Evolutionary conservation across 2,797 vertebrate genomes (phyloP).

Genomic region (Hypotaenidia philippensis): DNA sequence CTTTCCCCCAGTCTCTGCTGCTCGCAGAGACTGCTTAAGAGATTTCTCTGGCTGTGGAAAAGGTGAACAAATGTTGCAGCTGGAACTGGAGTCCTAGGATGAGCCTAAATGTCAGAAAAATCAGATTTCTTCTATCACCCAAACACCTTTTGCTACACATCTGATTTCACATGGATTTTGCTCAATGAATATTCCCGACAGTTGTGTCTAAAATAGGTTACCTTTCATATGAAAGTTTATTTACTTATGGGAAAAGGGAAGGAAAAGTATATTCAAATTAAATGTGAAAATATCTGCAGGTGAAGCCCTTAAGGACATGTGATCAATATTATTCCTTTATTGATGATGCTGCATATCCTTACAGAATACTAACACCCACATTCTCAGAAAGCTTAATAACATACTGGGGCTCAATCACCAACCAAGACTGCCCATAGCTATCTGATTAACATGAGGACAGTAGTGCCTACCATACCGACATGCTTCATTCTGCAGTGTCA

Average conservation of each 20-base stretch:
- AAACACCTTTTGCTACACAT: neutral
- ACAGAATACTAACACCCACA: neutral
- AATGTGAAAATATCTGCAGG: neutral
- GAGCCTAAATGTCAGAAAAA: neutral
- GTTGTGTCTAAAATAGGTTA: neutral
- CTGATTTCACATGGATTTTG: neutral
- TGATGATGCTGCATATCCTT: neutral
- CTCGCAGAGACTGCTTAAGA: neutral
- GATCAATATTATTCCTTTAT: slow-evolving; percentile 7
- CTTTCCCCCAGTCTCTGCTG: neutral
- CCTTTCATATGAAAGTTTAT: neutral
- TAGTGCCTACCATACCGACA: neutral
- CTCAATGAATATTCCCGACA: neutral
- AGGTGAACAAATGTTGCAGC: neutral
- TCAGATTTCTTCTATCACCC: neutral
- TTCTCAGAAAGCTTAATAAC: neutral
- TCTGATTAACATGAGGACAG: neutral
- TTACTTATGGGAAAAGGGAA: neutral
- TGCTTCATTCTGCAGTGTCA: neutral
- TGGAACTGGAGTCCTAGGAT: neutral
- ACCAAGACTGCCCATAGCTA: neutral
- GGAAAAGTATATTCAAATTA: neutral
- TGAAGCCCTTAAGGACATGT: neutral
- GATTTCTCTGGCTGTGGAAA: neutral
- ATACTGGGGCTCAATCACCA: neutral